phyloP scores from a whole-genome alignment of 2,888 invertebrate genomes.

The Cactoblastis cactorum region DNA sequence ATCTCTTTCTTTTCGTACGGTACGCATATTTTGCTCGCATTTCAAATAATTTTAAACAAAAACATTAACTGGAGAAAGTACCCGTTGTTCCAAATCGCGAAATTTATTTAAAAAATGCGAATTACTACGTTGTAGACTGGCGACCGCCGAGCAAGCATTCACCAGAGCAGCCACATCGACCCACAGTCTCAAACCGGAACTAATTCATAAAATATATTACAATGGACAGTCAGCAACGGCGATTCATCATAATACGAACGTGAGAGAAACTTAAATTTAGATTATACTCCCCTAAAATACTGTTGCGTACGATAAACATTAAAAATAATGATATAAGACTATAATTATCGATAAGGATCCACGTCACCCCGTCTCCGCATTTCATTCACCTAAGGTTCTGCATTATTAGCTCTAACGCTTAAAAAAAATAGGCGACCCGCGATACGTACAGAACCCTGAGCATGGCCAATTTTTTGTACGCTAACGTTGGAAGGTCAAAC shows the following conservation, averaged over 20 bases:
- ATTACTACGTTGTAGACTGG: slow-evolving; percentile 15
- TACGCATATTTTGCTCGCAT: no score
- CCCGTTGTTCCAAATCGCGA: slow-evolving; percentile 7
- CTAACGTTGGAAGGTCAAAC: slow-evolving; percentile 20
- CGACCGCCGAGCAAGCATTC: slow-evolving; percentile 30
- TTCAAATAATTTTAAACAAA: no score
- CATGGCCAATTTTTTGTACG: slow-evolving; percentile 31
- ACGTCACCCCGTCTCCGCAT: slow-evolving; percentile 24
- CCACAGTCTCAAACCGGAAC: slow-evolving; percentile 26
- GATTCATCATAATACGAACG: slow-evolving; percentile 37
- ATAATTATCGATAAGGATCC: slow-evolving; percentile 55
- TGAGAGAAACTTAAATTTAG: slow-evolving; percentile 68
- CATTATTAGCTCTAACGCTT: background rate
- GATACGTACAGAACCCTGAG: slow-evolving; percentile 30
- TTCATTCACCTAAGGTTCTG: slow-evolving; percentile 19
- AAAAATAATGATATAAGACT: slow-evolving; percentile 77
- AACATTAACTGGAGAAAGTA: background rate
- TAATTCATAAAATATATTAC: slow-evolving; percentile 26
- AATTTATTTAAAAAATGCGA: background rate
- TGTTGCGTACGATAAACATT: slow-evolving; percentile 73
- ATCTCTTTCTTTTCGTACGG: background rate
- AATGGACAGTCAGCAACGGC: slow-evolving; percentile 51
- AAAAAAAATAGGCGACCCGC: slow-evolving; percentile 20
- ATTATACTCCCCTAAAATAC: slow-evolving; percentile 72
- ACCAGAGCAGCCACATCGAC: slow-evolving; percentile 32